Base-by-base conservation (phyloP, 2,113 vertebrate genomes). In the Callionymus lyra region DNA sequence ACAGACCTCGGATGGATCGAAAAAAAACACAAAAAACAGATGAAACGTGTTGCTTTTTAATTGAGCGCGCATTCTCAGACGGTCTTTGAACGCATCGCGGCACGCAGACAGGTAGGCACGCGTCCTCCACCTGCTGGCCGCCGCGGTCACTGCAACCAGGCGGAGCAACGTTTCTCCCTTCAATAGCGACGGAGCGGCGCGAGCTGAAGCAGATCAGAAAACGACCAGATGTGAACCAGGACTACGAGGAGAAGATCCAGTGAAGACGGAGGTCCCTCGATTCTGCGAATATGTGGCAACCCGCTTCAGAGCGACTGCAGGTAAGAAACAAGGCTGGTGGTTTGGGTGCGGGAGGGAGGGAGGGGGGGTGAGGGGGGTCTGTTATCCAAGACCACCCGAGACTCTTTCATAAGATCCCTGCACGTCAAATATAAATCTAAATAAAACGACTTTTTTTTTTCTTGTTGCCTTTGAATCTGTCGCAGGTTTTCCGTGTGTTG, bases 271-370 rank as follows among this genome's bases (percentile, higher is more conserved):
- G 50, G 57, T 46, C 47, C 59, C 38, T 34, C 44, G 38, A 67
- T 53, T 58, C 66, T 48, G 63, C 54, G 56, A 82, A 82, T 61
- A 96, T 96, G 93, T 96, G 93, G 93, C 91, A 94, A 80, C 93
- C 92, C 50, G 91, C 93, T 77, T 90, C 87, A 40, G 93, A 96
- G 80, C 88, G 93, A 80, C 74, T 94, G 86, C 92, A 94, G 93
- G 93, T 94, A 87, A 41, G 76, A 51, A 0, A 4, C 12, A n/a
- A 2, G n/a, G n/a, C n/a, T 5, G 15, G 16, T 2, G 13, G 4
- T 8, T 27, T 8, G 21, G 4, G 4, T 27, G 21, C 21, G 21
- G 21, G 21, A n/a, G 21, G 4, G 21, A 27, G 4, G 21, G 21
- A 5, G 21, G 4, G 21, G 21, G 4, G 21, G 21, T 27, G 4